These are phyloP conservation scores for Laothoe populi DNA, from an alignment of 2,888 invertebrate species.

Conservation along the genomic window DNA sequence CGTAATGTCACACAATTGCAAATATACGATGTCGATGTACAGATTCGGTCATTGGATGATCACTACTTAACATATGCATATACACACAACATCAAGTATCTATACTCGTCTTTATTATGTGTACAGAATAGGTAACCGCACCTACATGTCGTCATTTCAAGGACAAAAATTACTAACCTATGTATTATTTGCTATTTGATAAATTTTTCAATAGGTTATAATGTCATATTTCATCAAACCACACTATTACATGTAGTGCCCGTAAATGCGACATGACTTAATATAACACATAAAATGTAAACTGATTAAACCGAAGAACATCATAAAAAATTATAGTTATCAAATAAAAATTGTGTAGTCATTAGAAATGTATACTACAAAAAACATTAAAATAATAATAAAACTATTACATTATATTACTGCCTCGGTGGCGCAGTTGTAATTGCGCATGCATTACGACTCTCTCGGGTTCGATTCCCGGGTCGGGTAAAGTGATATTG, in stretches of 20 bases:
- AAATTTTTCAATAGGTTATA: background rate
- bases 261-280: background rate
- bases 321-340: too few species aligned
- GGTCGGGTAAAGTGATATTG: too few species aligned
- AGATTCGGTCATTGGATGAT: constrained; percentile 66
- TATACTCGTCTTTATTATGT: constrained; percentile 44
- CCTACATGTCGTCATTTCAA: constrained; percentile 49
- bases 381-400: too few species aligned
- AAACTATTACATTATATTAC: too few species aligned
- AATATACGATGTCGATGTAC: constrained; percentile 69
- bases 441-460: too few species aligned
- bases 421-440: too few species aligned
- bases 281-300: background rate
- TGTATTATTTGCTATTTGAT: background rate
- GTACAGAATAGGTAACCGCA: constrained; percentile 38
- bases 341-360: too few species aligned
- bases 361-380: too few species aligned
- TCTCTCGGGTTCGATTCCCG: too few species aligned
- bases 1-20: constrained; percentile 70
- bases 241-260: background rate
- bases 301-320: too few species aligned
- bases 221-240: background rate
- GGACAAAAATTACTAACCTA: constrained; percentile 31
- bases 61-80: constrained; percentile 43
- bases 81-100: constrained; percentile 37